Conservation (phyloP, 2,888 invertebrate species). For the Polylopha cassiicola region DNA sequence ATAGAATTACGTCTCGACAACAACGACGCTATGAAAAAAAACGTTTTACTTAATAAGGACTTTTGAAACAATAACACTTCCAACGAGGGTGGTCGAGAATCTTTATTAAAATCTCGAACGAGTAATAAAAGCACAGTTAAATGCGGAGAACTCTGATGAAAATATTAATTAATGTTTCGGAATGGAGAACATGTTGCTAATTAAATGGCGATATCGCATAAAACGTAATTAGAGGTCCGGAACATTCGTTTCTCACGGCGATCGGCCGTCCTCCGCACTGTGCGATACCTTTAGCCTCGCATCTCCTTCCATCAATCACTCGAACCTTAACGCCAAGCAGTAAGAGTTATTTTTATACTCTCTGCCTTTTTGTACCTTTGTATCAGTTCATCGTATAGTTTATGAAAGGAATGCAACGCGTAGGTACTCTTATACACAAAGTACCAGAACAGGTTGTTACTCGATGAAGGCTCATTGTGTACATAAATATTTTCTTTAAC, state of each 20-base stretch:
- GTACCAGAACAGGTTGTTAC: slow-evolving; percentile 35
- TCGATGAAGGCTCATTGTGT: slow-evolving; percentile 40
- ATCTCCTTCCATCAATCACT: slow-evolving; percentile 7
- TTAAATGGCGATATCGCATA: slow-evolving; percentile 76
- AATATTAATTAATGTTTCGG: slow-evolving; percentile 76
- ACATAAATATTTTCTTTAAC: slow-evolving; percentile 41
- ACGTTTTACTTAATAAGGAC: slow-evolving; percentile 53
- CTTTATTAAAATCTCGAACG: slow-evolving; percentile 75
- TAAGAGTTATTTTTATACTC: slow-evolving; percentile 3
- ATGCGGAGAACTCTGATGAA: slow-evolving; percentile 74
- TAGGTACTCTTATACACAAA: slow-evolving; percentile 54
- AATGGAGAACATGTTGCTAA: slow-evolving; percentile 76
- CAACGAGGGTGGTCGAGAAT: slow-evolving; percentile 72
- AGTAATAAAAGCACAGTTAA: slow-evolving; percentile 75
- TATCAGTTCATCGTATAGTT: slow-evolving; percentile 39
- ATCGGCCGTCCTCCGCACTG: slow-evolving; percentile 36
- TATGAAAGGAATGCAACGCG: slow-evolving; percentile 59
- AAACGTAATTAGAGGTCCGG: slow-evolving; percentile 74
- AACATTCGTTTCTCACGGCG: slow-evolving; percentile 71
- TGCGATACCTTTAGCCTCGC: slow-evolving; percentile 32
- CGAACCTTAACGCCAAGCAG: slow-evolving; percentile 3
- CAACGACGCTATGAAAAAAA: slow-evolving; percentile 53
- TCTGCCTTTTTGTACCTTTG: slow-evolving; percentile 12
- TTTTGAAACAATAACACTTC: slow-evolving; percentile 63
- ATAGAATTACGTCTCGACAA: slow-evolving; percentile 21